Evolutionary conservation across 2,113 vertebrate genomes (phyloP).

Genomic region (Sapajus apella): DNA sequence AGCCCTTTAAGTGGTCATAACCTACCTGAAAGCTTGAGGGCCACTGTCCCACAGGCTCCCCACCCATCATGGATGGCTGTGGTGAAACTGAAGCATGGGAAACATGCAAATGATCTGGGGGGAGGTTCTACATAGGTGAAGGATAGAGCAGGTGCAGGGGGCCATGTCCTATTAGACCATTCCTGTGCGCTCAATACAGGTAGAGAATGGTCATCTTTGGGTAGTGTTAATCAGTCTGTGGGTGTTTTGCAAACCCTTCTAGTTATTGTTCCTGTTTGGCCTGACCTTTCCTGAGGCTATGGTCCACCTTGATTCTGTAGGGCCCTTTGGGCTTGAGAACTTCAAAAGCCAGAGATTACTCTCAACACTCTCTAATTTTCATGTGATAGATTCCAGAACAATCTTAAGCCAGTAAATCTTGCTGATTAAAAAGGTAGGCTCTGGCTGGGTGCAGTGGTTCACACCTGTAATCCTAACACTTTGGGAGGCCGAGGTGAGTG

Average conservation of each 20-base stretch:
- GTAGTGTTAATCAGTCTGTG: not conserved
- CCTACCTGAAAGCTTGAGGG: not conserved
- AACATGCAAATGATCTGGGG: not conserved
- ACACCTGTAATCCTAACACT: not conserved
- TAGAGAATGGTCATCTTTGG: not conserved
- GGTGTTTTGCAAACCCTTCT: not conserved
- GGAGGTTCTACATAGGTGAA: not conserved
- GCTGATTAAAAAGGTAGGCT: not conserved
- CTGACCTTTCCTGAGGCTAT: not conserved
- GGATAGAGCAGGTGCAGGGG: not conserved
- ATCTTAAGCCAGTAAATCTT: not conserved
- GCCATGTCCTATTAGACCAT: not conserved
- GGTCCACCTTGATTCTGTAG: not conserved
- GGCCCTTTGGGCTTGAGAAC: not conserved
- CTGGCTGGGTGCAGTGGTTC: not conserved
- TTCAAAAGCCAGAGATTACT: not conserved
- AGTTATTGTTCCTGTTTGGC: not conserved
- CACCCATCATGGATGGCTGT: not conserved
- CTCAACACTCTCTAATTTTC: not conserved
- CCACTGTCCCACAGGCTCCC: not conserved
- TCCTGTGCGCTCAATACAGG: not conserved
- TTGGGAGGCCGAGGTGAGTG: not conserved
- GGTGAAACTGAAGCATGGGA: not conserved
- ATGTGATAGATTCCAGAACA: not conserved
- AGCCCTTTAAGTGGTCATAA: not conserved